phyloP scores from a whole-genome alignment of 2,113 vertebrate species.

The Podiceps cristatus region DNA sequence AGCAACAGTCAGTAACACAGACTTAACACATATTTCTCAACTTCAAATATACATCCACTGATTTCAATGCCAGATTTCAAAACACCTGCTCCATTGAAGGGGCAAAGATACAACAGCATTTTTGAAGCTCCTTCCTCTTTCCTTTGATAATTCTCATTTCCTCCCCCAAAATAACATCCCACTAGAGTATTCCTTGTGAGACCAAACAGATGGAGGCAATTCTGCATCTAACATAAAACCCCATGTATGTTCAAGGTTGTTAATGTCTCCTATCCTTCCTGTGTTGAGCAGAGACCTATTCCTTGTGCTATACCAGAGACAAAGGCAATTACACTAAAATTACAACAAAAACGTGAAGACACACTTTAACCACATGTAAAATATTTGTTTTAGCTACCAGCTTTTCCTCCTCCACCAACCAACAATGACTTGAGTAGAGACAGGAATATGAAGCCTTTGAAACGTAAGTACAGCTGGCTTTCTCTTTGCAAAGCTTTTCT shows the following conservation, averaged over 20 bases:
- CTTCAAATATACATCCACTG: background rate
- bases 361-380: background rate
- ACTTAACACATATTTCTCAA: background rate
- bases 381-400: constrained; percentile 45
- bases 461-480: constrained; percentile 57
- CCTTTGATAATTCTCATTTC: background rate
- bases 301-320: background rate
- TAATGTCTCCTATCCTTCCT: background rate
- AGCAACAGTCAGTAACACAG: background rate
- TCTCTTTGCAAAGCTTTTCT: background rate
- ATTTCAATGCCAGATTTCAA: background rate
- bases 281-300: background rate
- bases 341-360: background rate
- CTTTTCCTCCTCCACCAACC: constrained; percentile 51
- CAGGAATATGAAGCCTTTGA: constrained; percentile 65
- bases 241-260: rapidly evolving
- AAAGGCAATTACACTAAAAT: background rate
- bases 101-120: background rate
- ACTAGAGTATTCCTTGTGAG: background rate
- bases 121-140: background rate
- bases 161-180: background rate
- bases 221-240: background rate
- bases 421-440: constrained; percentile 66
- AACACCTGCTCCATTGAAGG: background rate
- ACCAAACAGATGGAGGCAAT: background rate